phyloP scores from a whole-genome alignment of 2,888 invertebrate species.

The Acronicta alni region DNA sequence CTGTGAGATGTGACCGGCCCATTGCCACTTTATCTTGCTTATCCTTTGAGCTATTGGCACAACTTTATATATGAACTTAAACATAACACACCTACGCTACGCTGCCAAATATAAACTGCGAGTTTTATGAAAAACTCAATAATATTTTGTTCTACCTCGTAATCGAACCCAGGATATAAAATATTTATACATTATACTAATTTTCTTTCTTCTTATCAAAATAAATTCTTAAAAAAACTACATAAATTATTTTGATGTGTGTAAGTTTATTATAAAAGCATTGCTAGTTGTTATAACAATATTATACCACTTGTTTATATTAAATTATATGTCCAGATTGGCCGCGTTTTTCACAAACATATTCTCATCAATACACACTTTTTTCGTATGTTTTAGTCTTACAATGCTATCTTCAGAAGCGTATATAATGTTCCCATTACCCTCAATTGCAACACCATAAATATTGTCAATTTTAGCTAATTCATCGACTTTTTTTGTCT shows the following conservation, averaged over 20 bases:
- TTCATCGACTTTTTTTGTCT: slow-evolving; percentile 31
- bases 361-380: slow-evolving; percentile 27
- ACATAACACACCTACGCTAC: too few species aligned
- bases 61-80: too few species aligned
- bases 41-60: too few species aligned
- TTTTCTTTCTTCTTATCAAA: background rate
- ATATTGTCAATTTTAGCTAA: slow-evolving; percentile 37
- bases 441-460: slow-evolving; percentile 60
- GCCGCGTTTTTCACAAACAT: background rate
- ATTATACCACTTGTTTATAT: background rate
- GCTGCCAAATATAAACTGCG: too few species aligned
- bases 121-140: too few species aligned
- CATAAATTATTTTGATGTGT: background rate
- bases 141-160: too few species aligned
- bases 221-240: background rate
- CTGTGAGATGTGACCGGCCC: too few species aligned
- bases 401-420: slow-evolving; percentile 56
- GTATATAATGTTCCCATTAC: slow-evolving; percentile 62
- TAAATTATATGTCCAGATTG: background rate
- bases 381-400: slow-evolving; percentile 54
- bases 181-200: background rate
- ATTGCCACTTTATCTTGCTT: too few species aligned
- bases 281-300: background rate
- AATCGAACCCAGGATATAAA: too few species aligned
- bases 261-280: background rate